Base-by-base conservation (phyloP, 2,888 invertebrate genomes). In the Chrysolina haemoptera region DNA sequence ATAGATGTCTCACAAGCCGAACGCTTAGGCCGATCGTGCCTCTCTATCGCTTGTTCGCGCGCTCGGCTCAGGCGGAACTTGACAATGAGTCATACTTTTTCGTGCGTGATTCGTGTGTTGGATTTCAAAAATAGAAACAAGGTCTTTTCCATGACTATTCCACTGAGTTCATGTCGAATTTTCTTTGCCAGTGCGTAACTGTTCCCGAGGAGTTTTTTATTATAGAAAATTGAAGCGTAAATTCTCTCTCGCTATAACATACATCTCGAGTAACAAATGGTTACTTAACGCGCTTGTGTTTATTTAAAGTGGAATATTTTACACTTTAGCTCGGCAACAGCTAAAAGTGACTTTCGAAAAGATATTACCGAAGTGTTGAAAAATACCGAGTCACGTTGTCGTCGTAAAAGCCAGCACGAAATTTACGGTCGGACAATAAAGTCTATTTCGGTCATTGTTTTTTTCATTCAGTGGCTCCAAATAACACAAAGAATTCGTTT, bases 361-460 rank as follows among this genome's bases (percentile, higher is more conserved):
- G 27, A 27, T 59, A 59, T 59, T 59, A 59, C 35, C 12, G 59
- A 59, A 27, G 27, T 59, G 59, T 59, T 59, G 59, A 59, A 59
- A 46, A 22, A 35, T 59, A 59, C 59, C 59, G 14, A 22, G 59
- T 59, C 59, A 59, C 59, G 59, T 59, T n/a, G 59, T 11, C 22
- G 59, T 59, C 59, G 59, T 59, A 35, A 59, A 59, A 27, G n/a
- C 14, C 59, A n/a, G n/a, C 59, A 27, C 8, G 59, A 59, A 59
- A 59, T 59, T 59, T 59, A 59, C 35, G 22, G 59, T 10, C 8
- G 59, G n/a, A 59, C 59, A 59, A 59, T 59, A 59, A 59, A 59
- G 59, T 59, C 59, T 59, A 59, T 59, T 59, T 59, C 59, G 35
- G 59, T 59, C 27, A 27, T 59, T 59, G 59, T 59, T 59, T 59